Conservation (phyloP, 2,888 invertebrate species). For the Drosophila kokeensis region DNA sequence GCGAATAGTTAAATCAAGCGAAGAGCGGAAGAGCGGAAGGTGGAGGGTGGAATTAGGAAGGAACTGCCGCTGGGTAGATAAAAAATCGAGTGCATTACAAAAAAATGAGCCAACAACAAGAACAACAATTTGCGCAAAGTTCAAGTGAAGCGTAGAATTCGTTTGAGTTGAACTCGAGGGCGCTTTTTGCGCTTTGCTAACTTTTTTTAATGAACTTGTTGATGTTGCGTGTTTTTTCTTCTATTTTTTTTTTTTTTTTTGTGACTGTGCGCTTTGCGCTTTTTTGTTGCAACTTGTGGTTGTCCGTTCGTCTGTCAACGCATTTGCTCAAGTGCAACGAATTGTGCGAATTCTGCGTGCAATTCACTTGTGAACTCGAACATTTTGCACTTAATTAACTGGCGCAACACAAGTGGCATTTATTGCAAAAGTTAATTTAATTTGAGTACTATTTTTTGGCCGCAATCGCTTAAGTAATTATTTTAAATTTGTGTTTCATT, state of each 20-base stretch:
- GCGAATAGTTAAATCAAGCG: constrained; percentile 53
- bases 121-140: constrained; percentile 47
- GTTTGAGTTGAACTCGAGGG: constrained; percentile 60
- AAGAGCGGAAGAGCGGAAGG: not conserved
- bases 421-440: constrained; percentile 42
- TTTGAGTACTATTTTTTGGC: not conserved
- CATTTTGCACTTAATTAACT: constrained; percentile 60
- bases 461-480: not conserved
- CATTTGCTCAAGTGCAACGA: constrained; percentile 54
- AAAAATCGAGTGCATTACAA: constrained; percentile 17
- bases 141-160: constrained; percentile 77
- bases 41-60: not conserved
- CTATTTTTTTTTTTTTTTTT: constrained; percentile 19
- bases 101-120: not conserved
- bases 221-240: constrained; percentile 57
- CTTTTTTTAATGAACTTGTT: constrained; percentile 78
- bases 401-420: constrained; percentile 17
- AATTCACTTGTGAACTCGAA: constrained; percentile 64
- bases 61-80: constrained; percentile 12
- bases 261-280: constrained; percentile 22
- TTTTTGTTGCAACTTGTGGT: constrained; percentile 37
- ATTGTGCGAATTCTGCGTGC: constrained; percentile 39
- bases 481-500: not conserved
- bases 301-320: constrained; percentile 58
- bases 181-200: constrained; percentile 54